A percentile compares a stretch with the other conserved stretches of the same genome.
phyloP scores from a whole-genome alignment of 92 coral and sea anemone genomes.

The Phenganax subtilis region DNA sequence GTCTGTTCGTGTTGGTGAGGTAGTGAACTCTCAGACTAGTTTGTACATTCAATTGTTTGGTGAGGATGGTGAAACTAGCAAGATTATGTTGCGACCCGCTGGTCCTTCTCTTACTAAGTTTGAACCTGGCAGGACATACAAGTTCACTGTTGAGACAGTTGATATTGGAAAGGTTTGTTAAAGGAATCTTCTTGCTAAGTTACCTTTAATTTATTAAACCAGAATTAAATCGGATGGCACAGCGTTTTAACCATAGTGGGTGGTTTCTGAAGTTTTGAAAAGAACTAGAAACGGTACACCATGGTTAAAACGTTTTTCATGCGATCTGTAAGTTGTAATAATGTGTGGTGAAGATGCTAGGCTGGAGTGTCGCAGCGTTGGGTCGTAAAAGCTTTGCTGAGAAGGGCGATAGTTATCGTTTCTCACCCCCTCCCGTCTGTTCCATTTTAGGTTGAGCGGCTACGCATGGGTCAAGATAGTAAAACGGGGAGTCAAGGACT shows the following conservation, averaged over 20 bases:
- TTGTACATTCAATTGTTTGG: conserved; percentile 92
- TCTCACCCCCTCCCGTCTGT: background rate
- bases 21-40: conserved; percentile 83
- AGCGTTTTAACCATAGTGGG: too few species aligned
- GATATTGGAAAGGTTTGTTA: conserved; percentile 83
- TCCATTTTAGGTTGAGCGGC: conserved; percentile 56
- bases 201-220: background rate
- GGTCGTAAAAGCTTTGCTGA: too few species aligned
- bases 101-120: conserved; percentile 85
- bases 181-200: background rate
- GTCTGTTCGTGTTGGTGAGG: conserved; percentile 95
- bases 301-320: too few species aligned
- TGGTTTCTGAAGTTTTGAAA: too few species aligned
- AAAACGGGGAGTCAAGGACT: conserved; percentile 78
- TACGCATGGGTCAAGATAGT: conserved; percentile 93
- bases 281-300: too few species aligned
- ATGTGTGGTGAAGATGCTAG: too few species aligned
- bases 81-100: conserved; percentile 96
- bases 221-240: background rate
- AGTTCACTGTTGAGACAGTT: conserved; percentile 98
- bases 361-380: too few species aligned
- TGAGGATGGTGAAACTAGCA: conserved; percentile 97
- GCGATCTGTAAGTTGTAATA: too few species aligned
- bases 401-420: too few species aligned
- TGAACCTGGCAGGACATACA: conserved; percentile 91